These are phyloP conservation scores for Platycheirus rosarum DNA, from an alignment of 2,888 invertebrate species.

Conservation along the genomic window DNA sequence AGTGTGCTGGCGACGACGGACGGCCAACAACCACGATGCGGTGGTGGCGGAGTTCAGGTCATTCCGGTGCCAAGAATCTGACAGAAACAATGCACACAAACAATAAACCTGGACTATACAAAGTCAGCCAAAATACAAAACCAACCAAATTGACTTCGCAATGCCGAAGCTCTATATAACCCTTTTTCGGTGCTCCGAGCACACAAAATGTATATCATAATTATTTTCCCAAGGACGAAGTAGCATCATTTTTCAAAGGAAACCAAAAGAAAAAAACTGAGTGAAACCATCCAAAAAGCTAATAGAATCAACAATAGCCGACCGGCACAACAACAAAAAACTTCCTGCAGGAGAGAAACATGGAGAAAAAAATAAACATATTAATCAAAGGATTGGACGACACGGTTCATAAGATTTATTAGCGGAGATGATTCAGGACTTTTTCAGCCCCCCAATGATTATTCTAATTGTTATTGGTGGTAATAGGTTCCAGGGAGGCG, in stretches of 20 bases:
- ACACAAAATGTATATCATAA: constrained; percentile 53
- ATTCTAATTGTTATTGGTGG: constrained; percentile 69
- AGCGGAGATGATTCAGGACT: constrained; percentile 66
- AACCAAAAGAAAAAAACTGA: constrained; percentile 34
- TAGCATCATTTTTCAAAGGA: constrained; percentile 61
- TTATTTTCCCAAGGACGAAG: constrained; percentile 70
- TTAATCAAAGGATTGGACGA: constrained; percentile 74
- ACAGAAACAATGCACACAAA: constrained; percentile 60
- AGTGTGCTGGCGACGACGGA: constrained; percentile 51
- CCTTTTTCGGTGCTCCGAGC: constrained; percentile 56
- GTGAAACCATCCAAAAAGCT: constrained; percentile 41
- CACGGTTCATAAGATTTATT: constrained; percentile 73
- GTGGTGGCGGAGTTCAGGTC: constrained; percentile 33
- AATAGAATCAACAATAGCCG: constrained; percentile 51
- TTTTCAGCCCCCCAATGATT: constrained; percentile 62
- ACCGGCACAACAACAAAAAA: constrained; percentile 18
- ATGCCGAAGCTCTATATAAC: constrained; percentile 53
- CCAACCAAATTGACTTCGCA: constrained; percentile 66
- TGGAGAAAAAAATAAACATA: constrained; percentile 37
- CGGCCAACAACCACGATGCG: constrained; percentile 28
- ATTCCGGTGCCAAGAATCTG: constrained; percentile 68
- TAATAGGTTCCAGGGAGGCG: background rate
- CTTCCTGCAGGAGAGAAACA: constrained; percentile 50
- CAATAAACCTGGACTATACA: constrained; percentile 31
- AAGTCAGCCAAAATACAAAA: constrained; percentile 36